These are phyloP conservation scores for Phragmatobia fuliginosa DNA, from an alignment of 2,888 invertebrate species.

Conservation along the genomic window DNA sequence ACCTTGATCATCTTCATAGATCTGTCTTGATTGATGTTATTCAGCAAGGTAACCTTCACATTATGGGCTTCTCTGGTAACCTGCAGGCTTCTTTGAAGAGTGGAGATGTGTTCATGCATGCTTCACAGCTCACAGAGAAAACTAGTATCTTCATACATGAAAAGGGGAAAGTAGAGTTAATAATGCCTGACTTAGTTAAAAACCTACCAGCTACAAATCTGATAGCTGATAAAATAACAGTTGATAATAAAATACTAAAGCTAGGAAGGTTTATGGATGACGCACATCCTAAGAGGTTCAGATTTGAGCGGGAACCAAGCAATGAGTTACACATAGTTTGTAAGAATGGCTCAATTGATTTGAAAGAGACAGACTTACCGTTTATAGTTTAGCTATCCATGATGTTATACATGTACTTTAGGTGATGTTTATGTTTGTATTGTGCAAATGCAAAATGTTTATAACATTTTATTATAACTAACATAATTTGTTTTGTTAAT, in stretches of 20 bases:
- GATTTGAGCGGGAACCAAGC: slow-evolving; percentile 76
- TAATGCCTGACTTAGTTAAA: slow-evolving; percentile 75
- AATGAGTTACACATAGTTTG: slow-evolving; percentile 83
- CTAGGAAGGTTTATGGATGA: slow-evolving; percentile 82
- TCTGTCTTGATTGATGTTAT: slow-evolving; percentile 81
- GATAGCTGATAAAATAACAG: slow-evolving; percentile 81
- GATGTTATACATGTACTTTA: slow-evolving; percentile 40
- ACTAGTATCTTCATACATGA: slow-evolving; percentile 85
- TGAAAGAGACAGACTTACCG: slow-evolving; percentile 78
- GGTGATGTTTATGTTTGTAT: slow-evolving; percentile 37
- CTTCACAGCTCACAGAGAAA: slow-evolving; percentile 75
- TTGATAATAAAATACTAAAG: slow-evolving; percentile 80
- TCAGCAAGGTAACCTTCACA: slow-evolving; percentile 78
- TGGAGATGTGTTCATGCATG: slow-evolving; percentile 81
- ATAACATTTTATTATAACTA: slow-evolving; percentile 36
- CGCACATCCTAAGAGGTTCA: slow-evolving; percentile 78
- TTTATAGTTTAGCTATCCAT: slow-evolving; percentile 65
- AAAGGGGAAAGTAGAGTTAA: slow-evolving; percentile 81
- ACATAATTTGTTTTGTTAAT: slow-evolving; percentile 37
- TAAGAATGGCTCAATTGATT: slow-evolving; percentile 83
- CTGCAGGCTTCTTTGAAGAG: slow-evolving; percentile 81
- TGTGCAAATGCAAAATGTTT: slow-evolving; percentile 30
- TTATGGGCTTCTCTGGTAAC: slow-evolving; percentile 79
- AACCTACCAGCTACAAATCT: slow-evolving; percentile 81
- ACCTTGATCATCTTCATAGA: slow-evolving; percentile 73